These are phyloP conservation scores for Dendroctonus valens DNA, from an alignment of 1,140 invertebrate species.

Conservation along the genomic window DNA sequence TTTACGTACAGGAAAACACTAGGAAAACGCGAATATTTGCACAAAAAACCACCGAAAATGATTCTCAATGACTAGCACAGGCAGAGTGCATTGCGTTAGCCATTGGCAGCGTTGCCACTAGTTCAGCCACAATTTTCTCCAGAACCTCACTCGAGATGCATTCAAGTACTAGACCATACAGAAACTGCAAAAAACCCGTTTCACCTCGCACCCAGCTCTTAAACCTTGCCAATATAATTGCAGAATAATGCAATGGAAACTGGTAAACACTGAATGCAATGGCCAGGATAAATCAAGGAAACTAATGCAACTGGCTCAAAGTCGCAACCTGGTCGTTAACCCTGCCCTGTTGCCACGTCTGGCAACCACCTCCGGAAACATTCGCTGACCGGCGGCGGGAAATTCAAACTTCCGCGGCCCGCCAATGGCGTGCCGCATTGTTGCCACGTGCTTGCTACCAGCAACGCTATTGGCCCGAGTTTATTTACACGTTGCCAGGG, in stretches of 20 bases:
- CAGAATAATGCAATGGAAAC: too few species aligned
- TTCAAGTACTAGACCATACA: background rate
- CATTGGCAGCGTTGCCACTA: background rate
- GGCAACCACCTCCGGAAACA: conserved; percentile 12
- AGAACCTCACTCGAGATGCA: background rate
- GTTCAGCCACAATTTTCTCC: background rate
- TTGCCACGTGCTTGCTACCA: conserved; percentile 27
- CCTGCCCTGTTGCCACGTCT: conserved; percentile 34
- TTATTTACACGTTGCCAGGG: conserved; percentile 38
- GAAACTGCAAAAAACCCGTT: too few species aligned
- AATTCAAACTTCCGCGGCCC: conserved; percentile 33
- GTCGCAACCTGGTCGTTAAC: background rate
- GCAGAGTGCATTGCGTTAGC: too few species aligned
- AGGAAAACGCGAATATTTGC: too few species aligned
- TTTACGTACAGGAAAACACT: too few species aligned
- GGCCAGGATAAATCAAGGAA: background rate
- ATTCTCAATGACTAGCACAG: too few species aligned
- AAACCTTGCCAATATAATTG: too few species aligned
- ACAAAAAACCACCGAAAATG: too few species aligned
- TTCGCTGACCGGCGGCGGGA: conserved; percentile 27
- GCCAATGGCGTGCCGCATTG: conserved; percentile 29
- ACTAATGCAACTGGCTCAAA: background rate
- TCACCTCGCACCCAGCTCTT: too few species aligned
- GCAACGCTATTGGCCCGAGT: conserved; percentile 20
- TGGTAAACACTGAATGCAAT: background rate